phyloP scores from a whole-genome alignment of 2,888 invertebrate species.

The Drepana falcataria region DNA sequence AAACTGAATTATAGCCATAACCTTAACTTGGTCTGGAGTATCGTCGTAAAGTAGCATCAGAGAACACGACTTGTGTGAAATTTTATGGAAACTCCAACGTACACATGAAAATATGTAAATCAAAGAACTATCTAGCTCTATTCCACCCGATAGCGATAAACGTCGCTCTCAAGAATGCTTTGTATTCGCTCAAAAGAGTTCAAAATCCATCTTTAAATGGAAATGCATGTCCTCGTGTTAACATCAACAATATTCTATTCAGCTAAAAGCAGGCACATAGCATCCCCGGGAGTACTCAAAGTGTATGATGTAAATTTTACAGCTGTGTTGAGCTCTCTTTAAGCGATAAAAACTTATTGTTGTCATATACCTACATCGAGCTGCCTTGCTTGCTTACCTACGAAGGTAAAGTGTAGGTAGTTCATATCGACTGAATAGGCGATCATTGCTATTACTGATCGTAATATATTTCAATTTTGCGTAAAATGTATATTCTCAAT shows the following conservation, averaged over 20 bases:
- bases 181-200: conserved; percentile 17
- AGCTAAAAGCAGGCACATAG: conserved; percentile 41
- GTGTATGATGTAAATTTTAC: conserved; percentile 34
- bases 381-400: not conserved
- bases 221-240: conserved; percentile 47
- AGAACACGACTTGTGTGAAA: conserved; percentile 71
- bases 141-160: not conserved
- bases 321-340: conserved; percentile 21
- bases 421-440: not conserved
- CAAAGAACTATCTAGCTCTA: conserved; percentile 27
- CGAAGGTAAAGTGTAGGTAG: not conserved
- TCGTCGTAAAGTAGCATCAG: conserved; percentile 69
- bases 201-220: conserved; percentile 43
- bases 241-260: conserved; percentile 44
- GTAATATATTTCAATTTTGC: too few species aligned
- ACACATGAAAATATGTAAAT: conserved; percentile 72
- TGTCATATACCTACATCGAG: not conserved
- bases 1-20: conserved; percentile 75
- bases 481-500: too few species aligned
- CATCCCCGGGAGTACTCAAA: conserved; percentile 28
- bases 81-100: conserved; percentile 66
- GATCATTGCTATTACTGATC: not conserved
- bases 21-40: conserved; percentile 69
- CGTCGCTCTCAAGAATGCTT: conserved; percentile 22
- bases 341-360: conserved; percentile 21